Evolutionary conservation across 2,797 vertebrate species (phyloP).

Genomic region (Bufotes viridis): DNA sequence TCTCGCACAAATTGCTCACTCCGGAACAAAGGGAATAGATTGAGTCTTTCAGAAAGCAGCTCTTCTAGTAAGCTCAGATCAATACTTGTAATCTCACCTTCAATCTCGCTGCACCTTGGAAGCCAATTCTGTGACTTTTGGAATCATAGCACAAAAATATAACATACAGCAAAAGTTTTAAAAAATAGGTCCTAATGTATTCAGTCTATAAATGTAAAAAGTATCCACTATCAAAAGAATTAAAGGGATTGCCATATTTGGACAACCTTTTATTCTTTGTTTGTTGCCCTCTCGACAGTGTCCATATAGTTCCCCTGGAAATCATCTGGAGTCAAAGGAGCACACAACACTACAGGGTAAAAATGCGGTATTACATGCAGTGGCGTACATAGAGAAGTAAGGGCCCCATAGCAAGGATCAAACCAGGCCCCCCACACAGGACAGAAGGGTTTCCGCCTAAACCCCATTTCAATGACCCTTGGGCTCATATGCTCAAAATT

Average conservation of each 20-base stretch:
- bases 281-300: not conserved
- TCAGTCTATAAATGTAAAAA: not conserved
- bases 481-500: no score
- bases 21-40: slow-evolving; percentile 31
- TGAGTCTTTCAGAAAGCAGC: slow-evolving; percentile 34
- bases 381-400: no score
- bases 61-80: slow-evolving; percentile 35
- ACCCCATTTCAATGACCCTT: no score
- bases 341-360: not conserved
- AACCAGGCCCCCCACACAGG: no score
- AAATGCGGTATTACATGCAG: not conserved
- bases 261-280: no score
- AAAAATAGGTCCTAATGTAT: not conserved
- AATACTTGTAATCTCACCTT: slow-evolving; percentile 54
- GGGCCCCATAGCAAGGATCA: no score
- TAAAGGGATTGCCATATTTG: not conserved
- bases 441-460: no score
- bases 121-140: slow-evolving; percentile 34
- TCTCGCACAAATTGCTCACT: slow-evolving; percentile 29
- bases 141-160: slow-evolving; percentile 11
- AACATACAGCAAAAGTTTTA: slow-evolving; percentile 7
- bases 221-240: not conserved
- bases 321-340: not conserved
- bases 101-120: slow-evolving; percentile 46
- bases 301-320: not conserved